A percentile compares a stretch with the other conserved stretches of the same genome.
phyloP scores from a whole-genome alignment of 2,113 vertebrate genomes.

The Gnathonemus echidnorhynchus region DNA sequence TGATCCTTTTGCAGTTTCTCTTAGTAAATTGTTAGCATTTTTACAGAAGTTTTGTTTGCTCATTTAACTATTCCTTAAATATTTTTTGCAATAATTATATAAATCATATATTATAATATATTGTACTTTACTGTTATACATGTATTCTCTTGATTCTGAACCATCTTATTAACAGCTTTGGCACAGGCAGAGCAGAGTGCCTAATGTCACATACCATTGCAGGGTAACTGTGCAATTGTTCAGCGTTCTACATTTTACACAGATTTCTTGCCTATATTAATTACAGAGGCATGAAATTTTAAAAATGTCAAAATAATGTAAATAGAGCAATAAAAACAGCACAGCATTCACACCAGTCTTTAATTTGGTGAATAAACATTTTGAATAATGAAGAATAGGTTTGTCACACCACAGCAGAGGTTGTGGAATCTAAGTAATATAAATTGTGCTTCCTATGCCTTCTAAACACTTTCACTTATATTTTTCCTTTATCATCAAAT shows the following conservation, averaged over 20 bases:
- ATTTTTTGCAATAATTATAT: not conserved
- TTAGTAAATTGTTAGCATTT: not conserved
- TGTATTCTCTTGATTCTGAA: not conserved
- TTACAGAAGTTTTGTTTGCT: not conserved
- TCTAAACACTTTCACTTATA: too few relatives aligned
- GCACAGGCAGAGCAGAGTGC: not conserved
- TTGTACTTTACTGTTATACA: not conserved
- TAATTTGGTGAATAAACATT: not conserved
- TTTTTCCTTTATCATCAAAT: too few relatives aligned
- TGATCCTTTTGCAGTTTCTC: too few relatives aligned
- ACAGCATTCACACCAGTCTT: not conserved
- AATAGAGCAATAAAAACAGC: not conserved
- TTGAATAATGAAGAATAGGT: too few relatives aligned
- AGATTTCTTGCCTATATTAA: not conserved
- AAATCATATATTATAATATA: not conserved
- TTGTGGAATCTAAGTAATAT: too few relatives aligned
- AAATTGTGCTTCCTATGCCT: too few relatives aligned
- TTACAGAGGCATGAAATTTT: not conserved
- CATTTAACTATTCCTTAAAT: not conserved
- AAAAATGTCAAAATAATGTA: not conserved
- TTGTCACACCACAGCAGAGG: too few relatives aligned
- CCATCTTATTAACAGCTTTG: not conserved
- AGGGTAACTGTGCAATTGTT: too few relatives aligned
- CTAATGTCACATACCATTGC: not conserved
- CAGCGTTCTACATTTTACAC: too few relatives aligned